A percentile compares a stretch with the other conserved stretches of the same genome.
Evolutionary conservation across 2,888 invertebrate species (phyloP).

Genomic region (Adineta ricciae): DNA sequence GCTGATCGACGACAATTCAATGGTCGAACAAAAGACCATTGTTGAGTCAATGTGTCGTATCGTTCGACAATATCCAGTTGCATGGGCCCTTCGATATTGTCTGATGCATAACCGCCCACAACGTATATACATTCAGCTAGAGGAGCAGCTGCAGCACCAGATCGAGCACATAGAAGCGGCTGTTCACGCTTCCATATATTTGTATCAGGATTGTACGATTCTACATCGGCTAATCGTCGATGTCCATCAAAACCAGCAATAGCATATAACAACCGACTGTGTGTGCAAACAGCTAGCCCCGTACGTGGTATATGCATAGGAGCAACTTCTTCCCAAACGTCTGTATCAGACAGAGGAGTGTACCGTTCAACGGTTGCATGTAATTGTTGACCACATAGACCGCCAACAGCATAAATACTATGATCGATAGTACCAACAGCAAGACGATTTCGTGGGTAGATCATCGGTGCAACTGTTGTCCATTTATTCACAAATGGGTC

Average conservation of each 20-base stretch:
- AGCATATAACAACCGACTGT: conserved; percentile 61
- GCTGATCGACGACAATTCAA: conserved; percentile 75
- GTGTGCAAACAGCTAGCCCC: conserved; percentile 60
- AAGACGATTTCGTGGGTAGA: conserved; percentile 72
- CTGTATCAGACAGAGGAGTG: conserved; percentile 67
- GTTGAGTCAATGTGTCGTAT: conserved; percentile 70
- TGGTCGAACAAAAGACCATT: conserved; percentile 67
- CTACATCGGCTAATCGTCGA: conserved; percentile 65
- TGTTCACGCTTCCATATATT: conserved; percentile 73
- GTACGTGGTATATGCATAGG: conserved; percentile 56
- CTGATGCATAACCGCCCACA: conserved; percentile 68
- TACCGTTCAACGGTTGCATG: conserved; percentile 82
- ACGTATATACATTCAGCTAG: conserved; percentile 77
- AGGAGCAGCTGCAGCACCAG: conserved; percentile 76
- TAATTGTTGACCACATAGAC: conserved; percentile 72
- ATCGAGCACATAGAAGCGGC: conserved; percentile 66
- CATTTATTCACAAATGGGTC: conserved; percentile 75
- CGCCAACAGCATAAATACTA: conserved; percentile 78
- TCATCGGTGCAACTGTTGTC: conserved; percentile 70
- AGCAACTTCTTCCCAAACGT: conserved; percentile 63
- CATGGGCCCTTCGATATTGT: conserved; percentile 42
- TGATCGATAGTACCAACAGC: conserved; percentile 90
- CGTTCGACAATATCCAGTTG: conserved; percentile 74
- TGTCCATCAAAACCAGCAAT: conserved; percentile 80
- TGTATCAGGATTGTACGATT: conserved; percentile 85